Evolutionary conservation across 2,888 invertebrate species (phyloP), one percentile per base, ranked within the genome.

Genomic region (Glaucopsyche alexis): DNA sequence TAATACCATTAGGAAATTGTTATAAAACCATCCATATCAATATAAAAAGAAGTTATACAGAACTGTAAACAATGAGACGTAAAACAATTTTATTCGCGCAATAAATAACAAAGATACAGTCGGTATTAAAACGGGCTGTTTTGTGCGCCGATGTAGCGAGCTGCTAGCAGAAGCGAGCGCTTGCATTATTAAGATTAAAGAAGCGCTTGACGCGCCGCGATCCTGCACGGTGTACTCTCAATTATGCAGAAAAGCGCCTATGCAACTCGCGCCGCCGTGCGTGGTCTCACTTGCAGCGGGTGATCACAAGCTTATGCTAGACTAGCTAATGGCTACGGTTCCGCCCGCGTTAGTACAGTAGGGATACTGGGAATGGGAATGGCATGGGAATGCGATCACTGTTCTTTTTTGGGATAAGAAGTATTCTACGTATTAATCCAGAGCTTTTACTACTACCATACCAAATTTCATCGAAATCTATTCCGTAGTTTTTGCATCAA

Each of bases 171-270:
- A 19, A 13, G 29, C 16, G 19, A 29, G 64, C 29, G 69, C 71
- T 49, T 74, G 75, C 77, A 76, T 76, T 77, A 77, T 73, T 73
- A 73, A 75, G 73, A 76, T 77, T 75, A 77, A 75, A 77, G 75
- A 72, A 75, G 71, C 73, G 76, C 75, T 71, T 74, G 73, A 67
- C 66, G 72, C 67, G 72, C 72, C 70, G 72, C 72, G 71, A 67
- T 52, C 71, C 72, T 72, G 55, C 64, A 29, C 71, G 72, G 72
- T 67, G 71, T 60, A 71, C 65, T 74, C 74, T 74, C 77, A 76
- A 76, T 76, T 76, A 75, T 74, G 72, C 74, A 73, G 76, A 74
- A 75, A 75, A 75, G 74, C 75, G 75, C 72, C 73, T 73, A 71
- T 73, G 70, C 71, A 67, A 65, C 52, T 16, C 45, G 16, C 67